phyloP scores from a whole-genome alignment of 2,113 vertebrate species.

The Leptocoma aspasia region DNA sequence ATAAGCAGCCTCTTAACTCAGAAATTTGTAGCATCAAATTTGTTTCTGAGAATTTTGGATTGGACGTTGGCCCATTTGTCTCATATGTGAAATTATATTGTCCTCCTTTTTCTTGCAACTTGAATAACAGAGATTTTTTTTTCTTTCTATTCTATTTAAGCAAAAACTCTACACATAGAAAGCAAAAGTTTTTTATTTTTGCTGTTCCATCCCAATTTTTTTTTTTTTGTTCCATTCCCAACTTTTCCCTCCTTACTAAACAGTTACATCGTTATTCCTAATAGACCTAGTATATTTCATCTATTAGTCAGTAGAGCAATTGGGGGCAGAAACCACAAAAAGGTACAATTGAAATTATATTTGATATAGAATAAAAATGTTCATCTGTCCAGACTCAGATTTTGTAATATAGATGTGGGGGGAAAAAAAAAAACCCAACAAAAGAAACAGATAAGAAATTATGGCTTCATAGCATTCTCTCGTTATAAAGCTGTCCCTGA shows the following conservation, averaged over 20 bases:
- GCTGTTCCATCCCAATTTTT: background rate
- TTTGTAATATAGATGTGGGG: no score
- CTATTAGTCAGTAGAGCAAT: background rate
- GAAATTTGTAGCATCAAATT: background rate
- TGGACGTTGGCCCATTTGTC: background rate
- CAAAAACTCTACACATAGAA: background rate
- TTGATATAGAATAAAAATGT: background rate
- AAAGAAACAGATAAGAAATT: background rate
- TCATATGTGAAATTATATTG: background rate
- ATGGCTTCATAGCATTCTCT: background rate
- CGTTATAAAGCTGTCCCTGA: background rate
- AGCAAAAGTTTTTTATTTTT: background rate
- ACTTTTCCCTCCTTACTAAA: background rate
- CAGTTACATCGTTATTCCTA: background rate
- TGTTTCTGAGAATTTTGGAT: background rate
- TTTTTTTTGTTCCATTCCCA: background rate
- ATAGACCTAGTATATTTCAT: background rate
- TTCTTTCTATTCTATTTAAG: background rate
- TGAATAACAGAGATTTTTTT: background rate
- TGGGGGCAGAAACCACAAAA: rapidly evolving
- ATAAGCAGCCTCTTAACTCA: background rate
- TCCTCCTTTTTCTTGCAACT: background rate
- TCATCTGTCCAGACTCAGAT: background rate
- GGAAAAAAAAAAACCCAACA: rapidly evolving
- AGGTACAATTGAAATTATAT: background rate